These are phyloP conservation scores for Pollenia angustigena DNA, from an alignment of 2,888 invertebrate species.

Conservation along the genomic window DNA sequence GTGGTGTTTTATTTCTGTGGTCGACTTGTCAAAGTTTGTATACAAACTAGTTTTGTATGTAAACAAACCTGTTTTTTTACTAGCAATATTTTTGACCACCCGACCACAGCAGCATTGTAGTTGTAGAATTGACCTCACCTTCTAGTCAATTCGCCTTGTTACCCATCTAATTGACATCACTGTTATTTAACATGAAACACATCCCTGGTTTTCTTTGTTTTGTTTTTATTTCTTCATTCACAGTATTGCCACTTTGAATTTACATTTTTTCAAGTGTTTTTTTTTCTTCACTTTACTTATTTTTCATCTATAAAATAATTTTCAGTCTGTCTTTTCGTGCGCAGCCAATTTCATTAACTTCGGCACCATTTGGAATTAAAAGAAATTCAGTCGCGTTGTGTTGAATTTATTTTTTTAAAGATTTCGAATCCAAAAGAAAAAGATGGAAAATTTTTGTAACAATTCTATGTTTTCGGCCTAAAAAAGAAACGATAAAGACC, in stretches of 20 bases:
- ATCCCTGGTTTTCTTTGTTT: conserved; percentile 35
- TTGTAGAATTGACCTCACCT: too few relatives aligned
- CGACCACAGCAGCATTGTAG: too few relatives aligned
- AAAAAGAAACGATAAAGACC: not conserved
- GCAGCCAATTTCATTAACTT: conserved; percentile 51
- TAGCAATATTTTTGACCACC: too few relatives aligned
- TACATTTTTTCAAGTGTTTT: not conserved
- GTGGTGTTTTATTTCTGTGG: too few relatives aligned
- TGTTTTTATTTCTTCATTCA: conserved; percentile 44
- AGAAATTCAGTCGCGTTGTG: not conserved
- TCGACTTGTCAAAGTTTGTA: too few relatives aligned
- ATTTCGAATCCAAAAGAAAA: conserved; percentile 29
- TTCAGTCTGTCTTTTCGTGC: conserved; percentile 61
- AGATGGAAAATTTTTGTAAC: conserved; percentile 13
- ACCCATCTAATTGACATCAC: not conserved
- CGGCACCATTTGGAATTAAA: not conserved
- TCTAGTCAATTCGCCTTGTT: too few relatives aligned
- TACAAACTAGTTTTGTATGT: too few relatives aligned
- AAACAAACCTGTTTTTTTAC: too few relatives aligned
- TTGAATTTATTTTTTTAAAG: conserved; percentile 19
- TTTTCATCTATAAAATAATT: conserved; percentile 30
- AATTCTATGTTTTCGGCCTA: not conserved
- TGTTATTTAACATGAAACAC: not conserved
- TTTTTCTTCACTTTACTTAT: conserved; percentile 9
- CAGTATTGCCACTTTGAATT: conserved; percentile 40